These are phyloP conservation scores for Epinotia nisella DNA, from an alignment of 2,888 invertebrate species.

Conservation along the genomic window DNA sequence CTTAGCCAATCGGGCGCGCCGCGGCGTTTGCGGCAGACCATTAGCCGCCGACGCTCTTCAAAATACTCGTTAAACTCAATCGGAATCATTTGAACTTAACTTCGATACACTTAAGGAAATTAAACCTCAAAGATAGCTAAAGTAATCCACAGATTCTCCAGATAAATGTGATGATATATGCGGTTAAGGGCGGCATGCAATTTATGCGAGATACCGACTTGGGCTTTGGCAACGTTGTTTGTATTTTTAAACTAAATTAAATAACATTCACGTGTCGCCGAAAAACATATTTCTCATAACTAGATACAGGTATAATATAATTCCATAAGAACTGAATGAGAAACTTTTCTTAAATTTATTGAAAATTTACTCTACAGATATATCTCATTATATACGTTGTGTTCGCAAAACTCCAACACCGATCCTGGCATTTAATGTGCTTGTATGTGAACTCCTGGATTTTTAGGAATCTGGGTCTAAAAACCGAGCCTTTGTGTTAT, in stretches of 20 bases:
- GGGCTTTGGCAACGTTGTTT: background rate
- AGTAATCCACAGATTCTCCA: conserved; percentile 1
- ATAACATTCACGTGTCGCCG: no score
- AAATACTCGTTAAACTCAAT: conserved; percentile 37
- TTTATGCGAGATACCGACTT: conserved; percentile 2
- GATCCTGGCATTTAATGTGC: conserved; percentile 42
- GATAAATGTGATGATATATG: conserved; percentile 27
- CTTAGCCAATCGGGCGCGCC: conserved; percentile 70
- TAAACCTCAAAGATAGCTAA: conserved; percentile 20
- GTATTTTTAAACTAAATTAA: no score
- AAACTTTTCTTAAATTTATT: no score
- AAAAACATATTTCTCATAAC: no score
- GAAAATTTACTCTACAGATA: background rate
- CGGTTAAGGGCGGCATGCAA: conserved; percentile 12
- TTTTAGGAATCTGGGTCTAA: conserved; percentile 52
- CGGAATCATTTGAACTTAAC: conserved; percentile 27
- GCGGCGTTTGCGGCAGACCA: conserved; percentile 63
- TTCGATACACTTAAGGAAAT: conserved; percentile 38
- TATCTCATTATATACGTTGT: conserved; percentile 15
- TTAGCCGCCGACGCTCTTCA: conserved; percentile 51
- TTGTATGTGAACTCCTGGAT: conserved; percentile 51
- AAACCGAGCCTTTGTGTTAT: conserved; percentile 49
- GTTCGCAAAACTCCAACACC: conserved; percentile 23
- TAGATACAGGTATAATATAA: no score
- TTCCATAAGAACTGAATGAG: no score